Conservation (phyloP, 2,797 vertebrate genomes). For the Orestias chungarensis region DNA sequence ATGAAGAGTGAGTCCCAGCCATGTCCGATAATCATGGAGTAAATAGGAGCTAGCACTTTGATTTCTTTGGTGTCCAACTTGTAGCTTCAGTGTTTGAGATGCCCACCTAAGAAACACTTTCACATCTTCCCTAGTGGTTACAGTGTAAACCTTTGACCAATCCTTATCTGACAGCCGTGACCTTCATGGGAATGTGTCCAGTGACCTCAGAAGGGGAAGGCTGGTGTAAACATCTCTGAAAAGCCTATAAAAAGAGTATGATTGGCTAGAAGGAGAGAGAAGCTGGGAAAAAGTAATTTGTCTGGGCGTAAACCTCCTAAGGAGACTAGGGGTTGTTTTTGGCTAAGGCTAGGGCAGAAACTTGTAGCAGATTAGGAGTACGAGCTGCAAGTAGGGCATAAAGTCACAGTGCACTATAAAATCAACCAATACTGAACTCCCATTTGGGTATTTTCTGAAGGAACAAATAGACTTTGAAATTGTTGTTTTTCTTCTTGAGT, state of each 20-base stretch:
- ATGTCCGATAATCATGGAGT: slow-evolving; percentile 37
- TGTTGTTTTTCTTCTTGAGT: not conserved
- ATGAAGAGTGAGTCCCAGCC: slow-evolving; percentile 53
- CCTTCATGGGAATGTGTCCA: slow-evolving; percentile 67
- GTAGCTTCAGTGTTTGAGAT: slow-evolving; percentile 30
- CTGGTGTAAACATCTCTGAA: slow-evolving; percentile 52
- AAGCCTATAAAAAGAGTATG: slow-evolving; percentile 55
- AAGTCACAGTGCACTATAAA: slow-evolving; percentile 44
- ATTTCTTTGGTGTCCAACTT: slow-evolving; percentile 24
- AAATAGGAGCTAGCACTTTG: slow-evolving; percentile 18
- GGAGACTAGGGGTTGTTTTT: slow-evolving; percentile 43
- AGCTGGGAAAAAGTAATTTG: slow-evolving; percentile 69
- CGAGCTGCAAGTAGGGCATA: slow-evolving; percentile 38
- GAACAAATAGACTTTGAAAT: slow-evolving; percentile 28
- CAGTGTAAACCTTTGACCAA: slow-evolving; percentile 45
- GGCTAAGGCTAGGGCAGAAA: slow-evolving; percentile 57
- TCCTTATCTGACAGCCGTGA: slow-evolving; percentile 68
- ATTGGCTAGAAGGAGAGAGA: slow-evolving; percentile 51
- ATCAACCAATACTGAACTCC: slow-evolving; percentile 50
- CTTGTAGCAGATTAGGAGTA: slow-evolving; percentile 64
- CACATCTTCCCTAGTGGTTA: slow-evolving; percentile 34
- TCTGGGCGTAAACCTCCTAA: slow-evolving; percentile 56
- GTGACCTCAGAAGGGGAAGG: slow-evolving; percentile 63
- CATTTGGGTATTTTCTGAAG: slow-evolving; percentile 43
- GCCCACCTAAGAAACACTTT: slow-evolving; percentile 27